phyloP scores from a whole-genome alignment of 2,113 vertebrate species.

The Calyptomena viridis region DNA sequence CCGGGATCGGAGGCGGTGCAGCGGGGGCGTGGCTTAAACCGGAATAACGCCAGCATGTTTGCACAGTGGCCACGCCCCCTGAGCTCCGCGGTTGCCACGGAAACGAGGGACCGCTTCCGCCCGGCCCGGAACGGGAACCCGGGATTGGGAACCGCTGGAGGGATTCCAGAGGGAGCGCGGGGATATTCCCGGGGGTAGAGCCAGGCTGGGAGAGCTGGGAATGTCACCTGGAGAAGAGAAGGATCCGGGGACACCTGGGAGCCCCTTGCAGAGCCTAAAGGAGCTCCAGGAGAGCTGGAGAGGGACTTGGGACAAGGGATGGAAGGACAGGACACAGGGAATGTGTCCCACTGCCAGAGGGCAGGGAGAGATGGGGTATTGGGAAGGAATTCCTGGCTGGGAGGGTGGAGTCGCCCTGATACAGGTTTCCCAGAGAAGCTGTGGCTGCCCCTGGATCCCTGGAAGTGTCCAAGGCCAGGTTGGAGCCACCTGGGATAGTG shows the following conservation, averaged over 20 bases:
- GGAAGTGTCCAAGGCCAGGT: background rate
- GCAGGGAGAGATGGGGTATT: no score
- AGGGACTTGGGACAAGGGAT: no score
- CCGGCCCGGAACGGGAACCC: background rate
- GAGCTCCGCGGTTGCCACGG: rapidly evolving
- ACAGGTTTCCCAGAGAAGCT: background rate
- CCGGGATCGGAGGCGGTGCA: background rate
- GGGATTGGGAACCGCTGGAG: background rate
- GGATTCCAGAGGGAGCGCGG: background rate
- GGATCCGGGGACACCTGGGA: background rate
- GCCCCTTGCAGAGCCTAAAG: background rate
- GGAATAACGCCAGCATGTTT: rapidly evolving
- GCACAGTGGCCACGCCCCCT: rapidly evolving
- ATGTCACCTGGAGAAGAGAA: background rate
- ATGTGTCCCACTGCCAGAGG: no score
- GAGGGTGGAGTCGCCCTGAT: background rate
- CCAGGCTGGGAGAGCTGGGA: background rate
- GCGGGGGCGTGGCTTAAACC: rapidly evolving
- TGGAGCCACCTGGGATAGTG: background rate
- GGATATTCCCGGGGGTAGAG: background rate
- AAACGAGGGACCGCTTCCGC: background rate
- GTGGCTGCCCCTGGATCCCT: background rate
- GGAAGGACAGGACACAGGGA: no score
- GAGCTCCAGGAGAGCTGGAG: background rate
- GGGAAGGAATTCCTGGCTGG: background rate